Base-by-base conservation (phyloP, 2,888 invertebrate genomes). In the Camptogramma bilineatum region DNA sequence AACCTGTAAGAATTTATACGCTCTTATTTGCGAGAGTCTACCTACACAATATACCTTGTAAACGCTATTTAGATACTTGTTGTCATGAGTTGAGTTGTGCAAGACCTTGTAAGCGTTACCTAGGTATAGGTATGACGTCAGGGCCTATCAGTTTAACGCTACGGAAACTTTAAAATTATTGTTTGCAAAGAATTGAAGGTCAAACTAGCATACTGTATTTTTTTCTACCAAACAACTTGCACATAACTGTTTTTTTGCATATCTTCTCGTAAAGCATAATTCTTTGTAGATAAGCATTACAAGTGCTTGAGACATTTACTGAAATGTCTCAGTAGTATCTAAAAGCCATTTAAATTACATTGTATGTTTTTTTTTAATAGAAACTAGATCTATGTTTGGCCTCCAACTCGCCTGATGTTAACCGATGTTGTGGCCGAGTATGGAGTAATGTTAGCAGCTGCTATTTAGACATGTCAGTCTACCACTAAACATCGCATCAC, bases 101-200 rank as follows among this genome's bases (percentile, higher is more conserved):
- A 58, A 52, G 39, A 19, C 63, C 63, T 68, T 69, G 53, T 16
- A 73, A 44, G 44, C 39, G 1, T 10, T n/a, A 39, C n/a, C 0
- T 28, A 4, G n/a, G n/a, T n/a, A n/a, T n/a, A n/a, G n/a, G n/a
- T 16, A 34, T 80, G 80, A 78, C 76, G 70, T 77, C 74, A 75
- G 52, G 39, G 57, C 57, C 67, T 62, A 55, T 19, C 18, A 13
- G 19, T 57, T 19, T 44, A 48, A 31, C 34, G 9, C 53, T 62
- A 28, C 34, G 18, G 7, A 31, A 56, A 16, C 46, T 51, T 28
- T 28, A 39, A 4, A 55, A 17, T 34, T 54, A 62, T 21, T 60
- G 55, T 64, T 60, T 47, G 60, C 62, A 68, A 51, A 64, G 42
- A 56, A 59, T 47, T 53, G 46, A 60, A 64, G 64, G 64, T 64